phyloP scores from a whole-genome alignment of 2,797 vertebrate species.

The Liparis tanakae region DNA sequence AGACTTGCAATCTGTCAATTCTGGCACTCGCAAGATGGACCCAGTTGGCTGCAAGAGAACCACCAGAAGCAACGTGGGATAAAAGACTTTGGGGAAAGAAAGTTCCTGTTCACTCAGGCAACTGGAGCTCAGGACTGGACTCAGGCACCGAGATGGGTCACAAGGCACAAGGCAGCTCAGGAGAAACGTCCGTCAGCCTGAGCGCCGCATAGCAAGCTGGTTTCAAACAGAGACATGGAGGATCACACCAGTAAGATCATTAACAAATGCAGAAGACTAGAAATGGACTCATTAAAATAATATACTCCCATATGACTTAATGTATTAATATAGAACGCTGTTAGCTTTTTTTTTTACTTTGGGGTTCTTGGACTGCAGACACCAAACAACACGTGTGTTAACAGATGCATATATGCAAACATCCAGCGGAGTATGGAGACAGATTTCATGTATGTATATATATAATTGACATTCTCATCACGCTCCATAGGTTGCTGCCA shows the following conservation, averaged over 20 bases:
- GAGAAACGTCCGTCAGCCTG: background rate
- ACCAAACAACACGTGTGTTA: background rate
- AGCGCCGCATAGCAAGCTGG: background rate
- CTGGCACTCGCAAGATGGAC: background rate
- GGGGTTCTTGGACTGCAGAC: background rate
- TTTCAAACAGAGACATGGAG: too few relatives aligned
- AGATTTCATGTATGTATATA: conserved; percentile 1
- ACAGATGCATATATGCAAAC: background rate
- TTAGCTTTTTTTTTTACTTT: background rate
- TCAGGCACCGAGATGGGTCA: background rate
- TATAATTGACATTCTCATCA: background rate
- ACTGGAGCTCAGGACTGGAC: background rate
- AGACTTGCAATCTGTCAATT: background rate
- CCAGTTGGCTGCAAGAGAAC: background rate
- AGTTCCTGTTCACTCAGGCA: background rate
- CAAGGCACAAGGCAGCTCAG: background rate
- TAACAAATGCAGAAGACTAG: background rate
- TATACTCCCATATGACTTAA: background rate
- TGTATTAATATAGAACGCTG: background rate
- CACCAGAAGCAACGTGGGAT: background rate
- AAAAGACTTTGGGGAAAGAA: background rate
- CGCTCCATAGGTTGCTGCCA: background rate
- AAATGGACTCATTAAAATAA: background rate
- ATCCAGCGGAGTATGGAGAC: background rate
- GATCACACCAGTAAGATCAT: too few relatives aligned